Conservation (phyloP, 2,113 vertebrate species). For the Bubalus kerabau region DNA sequence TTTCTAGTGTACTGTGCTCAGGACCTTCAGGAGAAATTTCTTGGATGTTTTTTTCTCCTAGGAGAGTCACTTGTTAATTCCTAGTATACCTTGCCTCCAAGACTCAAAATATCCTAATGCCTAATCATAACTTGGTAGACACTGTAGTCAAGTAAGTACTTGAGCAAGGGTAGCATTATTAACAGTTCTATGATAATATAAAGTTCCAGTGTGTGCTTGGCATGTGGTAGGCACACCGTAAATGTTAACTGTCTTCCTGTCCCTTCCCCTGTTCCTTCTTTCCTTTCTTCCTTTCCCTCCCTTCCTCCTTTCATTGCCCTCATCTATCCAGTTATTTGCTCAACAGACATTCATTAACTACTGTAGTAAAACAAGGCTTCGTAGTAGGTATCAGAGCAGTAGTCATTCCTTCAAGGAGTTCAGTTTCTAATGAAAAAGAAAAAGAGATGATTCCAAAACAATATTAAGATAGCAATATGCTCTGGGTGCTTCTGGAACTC, state of each 20-base stretch:
- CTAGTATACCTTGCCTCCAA: neutral
- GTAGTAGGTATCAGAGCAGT: neutral
- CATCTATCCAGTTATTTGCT: neutral
- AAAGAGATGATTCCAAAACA: neutral
- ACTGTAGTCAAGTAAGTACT: neutral
- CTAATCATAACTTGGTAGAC: neutral
- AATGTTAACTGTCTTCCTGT: neutral
- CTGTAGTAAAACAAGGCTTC: neutral
- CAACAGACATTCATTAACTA: neutral
- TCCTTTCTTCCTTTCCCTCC: too few species aligned
- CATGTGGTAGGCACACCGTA: neutral
- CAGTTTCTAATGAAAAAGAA: neutral
- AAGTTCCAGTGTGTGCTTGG: neutral
- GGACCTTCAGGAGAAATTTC: neutral
- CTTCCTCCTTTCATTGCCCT: neutral
- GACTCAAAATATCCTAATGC: neutral
- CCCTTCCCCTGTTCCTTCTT: neutral
- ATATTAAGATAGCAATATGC: too few species aligned
- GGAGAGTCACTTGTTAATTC: neutral
- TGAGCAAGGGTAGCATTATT: neutral
- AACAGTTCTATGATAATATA: accelerated
- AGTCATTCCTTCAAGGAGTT: neutral
- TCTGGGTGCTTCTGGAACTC: neutral
- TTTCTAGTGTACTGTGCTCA: neutral
- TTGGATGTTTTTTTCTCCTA: neutral